Evolutionary conservation across 2,888 invertebrate species (phyloP).

Genomic region (Clostera curtula): DNA sequence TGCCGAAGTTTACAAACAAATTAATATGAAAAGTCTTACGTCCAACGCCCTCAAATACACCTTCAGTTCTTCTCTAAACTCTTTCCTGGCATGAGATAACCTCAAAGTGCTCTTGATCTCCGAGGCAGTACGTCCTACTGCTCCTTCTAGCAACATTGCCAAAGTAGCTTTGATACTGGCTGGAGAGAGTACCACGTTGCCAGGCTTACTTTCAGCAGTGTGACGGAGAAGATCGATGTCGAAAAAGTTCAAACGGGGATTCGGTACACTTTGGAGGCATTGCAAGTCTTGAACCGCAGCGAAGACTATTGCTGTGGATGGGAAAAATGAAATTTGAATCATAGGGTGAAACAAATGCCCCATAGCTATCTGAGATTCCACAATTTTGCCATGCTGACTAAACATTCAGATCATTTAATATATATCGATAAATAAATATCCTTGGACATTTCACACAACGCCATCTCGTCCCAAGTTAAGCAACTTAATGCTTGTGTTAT

Average conservation of each 20-base stretch:
- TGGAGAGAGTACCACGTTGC: conserved; percentile 80
- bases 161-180: conserved; percentile 78
- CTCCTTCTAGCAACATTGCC: conserved; percentile 78
- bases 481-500: too few species aligned
- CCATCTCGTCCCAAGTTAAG: too few species aligned
- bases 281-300: conserved; percentile 29
- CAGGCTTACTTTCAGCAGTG: conserved; percentile 42
- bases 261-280: conserved; percentile 22
- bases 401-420: too few species aligned
- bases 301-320: conserved; percentile 30
- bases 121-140: conserved; percentile 68
- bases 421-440: too few species aligned
- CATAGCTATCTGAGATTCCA: too few species aligned
- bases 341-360: too few species aligned
- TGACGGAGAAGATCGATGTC: conserved; percentile 71
- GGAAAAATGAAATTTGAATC: conserved; percentile 2
- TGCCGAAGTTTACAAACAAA: neutral
- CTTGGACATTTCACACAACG: too few species aligned
- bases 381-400: too few species aligned
- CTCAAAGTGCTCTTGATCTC: conserved; percentile 76
- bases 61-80: conserved; percentile 48
- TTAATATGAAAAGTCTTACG: conserved; percentile 26
- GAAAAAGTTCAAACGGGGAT: conserved; percentile 67
- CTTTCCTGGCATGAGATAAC: conserved; percentile 52
- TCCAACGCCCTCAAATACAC: conserved; percentile 38